These are phyloP conservation scores for Rhabdornis inornatus DNA, from an alignment of 2,113 vertebrate species.

Conservation along the genomic window DNA sequence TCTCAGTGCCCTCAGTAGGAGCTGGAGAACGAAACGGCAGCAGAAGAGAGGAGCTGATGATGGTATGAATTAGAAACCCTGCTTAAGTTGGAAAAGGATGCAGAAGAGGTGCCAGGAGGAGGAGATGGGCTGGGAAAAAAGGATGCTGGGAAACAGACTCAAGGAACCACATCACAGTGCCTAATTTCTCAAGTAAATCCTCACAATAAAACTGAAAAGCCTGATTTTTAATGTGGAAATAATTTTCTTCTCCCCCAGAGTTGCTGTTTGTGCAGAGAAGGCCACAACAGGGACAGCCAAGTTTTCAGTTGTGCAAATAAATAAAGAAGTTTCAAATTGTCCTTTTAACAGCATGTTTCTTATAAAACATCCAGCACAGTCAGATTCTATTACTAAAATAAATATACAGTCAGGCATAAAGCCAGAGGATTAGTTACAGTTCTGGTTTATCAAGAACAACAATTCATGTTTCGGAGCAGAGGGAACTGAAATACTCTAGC, in stretches of 20 bases:
- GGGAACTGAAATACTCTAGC: neutral
- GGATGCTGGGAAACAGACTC: neutral
- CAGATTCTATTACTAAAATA: slow-evolving; percentile 8
- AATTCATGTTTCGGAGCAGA: neutral
- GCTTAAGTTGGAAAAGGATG: neutral
- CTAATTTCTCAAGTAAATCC: neutral
- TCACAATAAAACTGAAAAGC: neutral
- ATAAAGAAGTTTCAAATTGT: neutral
- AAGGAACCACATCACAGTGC: neutral
- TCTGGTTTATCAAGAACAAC: slow-evolving; percentile 32
- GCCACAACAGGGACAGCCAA: neutral
- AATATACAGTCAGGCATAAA: slow-evolving; percentile 14
- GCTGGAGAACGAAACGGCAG: neutral
- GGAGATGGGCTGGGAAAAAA: neutral
- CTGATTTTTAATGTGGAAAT: neutral
- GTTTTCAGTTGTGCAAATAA: slow-evolving; percentile 49
- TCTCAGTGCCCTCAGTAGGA: neutral
- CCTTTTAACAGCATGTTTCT: slow-evolving; percentile 42
- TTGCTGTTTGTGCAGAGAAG: neutral
- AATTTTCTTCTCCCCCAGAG: neutral
- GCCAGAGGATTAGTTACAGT: slow-evolving; percentile 9
- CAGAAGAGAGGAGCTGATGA: neutral
- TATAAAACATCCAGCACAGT: neutral
- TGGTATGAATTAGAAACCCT: neutral
- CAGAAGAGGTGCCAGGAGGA: neutral